Conservation (phyloP, 2,797 vertebrate genomes). For the Alosa sapidissima region DNA sequence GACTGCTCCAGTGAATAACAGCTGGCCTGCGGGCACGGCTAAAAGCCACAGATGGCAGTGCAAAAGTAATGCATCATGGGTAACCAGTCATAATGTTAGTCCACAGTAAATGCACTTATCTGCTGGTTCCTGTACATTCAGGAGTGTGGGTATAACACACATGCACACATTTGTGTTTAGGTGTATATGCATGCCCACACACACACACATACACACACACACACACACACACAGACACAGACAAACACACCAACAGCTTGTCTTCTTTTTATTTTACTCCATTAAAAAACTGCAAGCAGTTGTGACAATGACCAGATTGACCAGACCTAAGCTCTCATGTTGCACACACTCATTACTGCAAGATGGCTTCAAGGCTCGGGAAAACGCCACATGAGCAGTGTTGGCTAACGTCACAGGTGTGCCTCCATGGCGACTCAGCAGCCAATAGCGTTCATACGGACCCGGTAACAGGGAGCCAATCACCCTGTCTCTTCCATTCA, state of each 20-base stretch:
- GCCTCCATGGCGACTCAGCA: neutral
- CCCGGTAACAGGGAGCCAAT: neutral
- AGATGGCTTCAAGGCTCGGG: neutral
- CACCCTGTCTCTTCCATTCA: neutral
- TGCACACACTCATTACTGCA: neutral
- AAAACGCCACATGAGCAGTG: neutral
- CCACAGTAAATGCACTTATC: neutral
- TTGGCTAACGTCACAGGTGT: neutral
- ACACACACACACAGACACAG: neutral
- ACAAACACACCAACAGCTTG: neutral
- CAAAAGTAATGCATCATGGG: neutral
- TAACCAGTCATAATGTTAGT: neutral
- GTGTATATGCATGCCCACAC: neutral
- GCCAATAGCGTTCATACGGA: neutral
- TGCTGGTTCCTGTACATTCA: constrained; percentile 4
- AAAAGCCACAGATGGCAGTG: constrained; percentile 14
- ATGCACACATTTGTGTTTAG: neutral
- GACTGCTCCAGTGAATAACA: constrained; percentile 21
- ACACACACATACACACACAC: neutral
- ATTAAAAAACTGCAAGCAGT: too few species aligned
- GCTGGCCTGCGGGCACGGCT: neutral
- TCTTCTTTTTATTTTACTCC: too few species aligned
- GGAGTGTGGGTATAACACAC: neutral
- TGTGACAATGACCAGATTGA: too few species aligned
- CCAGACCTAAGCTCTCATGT: neutral